Conservation (phyloP, 2,113 vertebrate genomes). For the Cynopterus brachyotis region DNA sequence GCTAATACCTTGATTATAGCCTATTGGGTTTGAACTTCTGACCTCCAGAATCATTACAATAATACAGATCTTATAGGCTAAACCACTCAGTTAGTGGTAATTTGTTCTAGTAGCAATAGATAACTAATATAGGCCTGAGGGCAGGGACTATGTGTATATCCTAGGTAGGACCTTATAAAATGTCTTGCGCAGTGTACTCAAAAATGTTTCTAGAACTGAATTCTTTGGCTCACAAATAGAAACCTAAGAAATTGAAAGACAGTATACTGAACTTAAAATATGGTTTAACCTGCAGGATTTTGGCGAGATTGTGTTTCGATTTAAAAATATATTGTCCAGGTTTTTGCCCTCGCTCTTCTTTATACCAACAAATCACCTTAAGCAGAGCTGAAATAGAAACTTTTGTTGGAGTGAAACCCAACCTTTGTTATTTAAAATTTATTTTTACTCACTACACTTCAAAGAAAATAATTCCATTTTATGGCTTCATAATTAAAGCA, state of each 20-base stretch:
- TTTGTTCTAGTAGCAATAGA: neutral
- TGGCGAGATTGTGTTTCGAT: neutral
- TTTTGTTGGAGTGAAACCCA: neutral
- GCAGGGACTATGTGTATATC: neutral
- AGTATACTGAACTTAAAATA: neutral
- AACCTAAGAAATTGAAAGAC: neutral
- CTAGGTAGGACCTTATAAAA: neutral
- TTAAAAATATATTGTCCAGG: neutral
- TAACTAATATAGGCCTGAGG: neutral
- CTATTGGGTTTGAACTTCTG: neutral
- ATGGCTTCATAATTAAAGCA: neutral
- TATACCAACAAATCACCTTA: conserved; percentile 12
- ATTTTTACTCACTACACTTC: neutral
- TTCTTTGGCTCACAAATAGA: neutral
- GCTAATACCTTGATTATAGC: neutral
- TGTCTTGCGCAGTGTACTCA: neutral
- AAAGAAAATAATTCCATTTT: conserved; percentile 35
- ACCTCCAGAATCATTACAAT: neutral
- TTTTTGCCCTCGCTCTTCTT: neutral
- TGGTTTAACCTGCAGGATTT: neutral
- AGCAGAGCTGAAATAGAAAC: conserved; percentile 7
- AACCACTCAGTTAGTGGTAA: neutral
- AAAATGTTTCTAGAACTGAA: neutral
- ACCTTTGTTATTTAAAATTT: neutral
- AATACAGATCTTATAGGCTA: neutral